A percentile compares a stretch with the other conserved stretches of the same genome.
Conservation (phyloP, 2,797 vertebrate species). For the Eremophila alpestris region DNA sequence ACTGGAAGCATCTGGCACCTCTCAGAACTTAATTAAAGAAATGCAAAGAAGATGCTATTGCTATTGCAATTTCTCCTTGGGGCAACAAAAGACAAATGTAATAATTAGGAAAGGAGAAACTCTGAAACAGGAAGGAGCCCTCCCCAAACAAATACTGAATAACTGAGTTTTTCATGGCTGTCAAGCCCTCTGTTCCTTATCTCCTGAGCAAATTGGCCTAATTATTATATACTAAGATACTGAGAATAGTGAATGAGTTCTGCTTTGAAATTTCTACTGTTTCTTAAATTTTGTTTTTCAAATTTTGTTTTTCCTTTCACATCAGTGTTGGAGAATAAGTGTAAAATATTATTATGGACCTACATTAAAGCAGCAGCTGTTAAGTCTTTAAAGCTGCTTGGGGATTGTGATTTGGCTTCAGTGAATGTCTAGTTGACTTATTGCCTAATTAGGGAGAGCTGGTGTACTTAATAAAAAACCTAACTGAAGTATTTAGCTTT, state of each 20-base stretch:
- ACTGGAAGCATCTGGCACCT: conserved; percentile 30
- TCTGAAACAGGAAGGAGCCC: background rate
- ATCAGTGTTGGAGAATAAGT: background rate
- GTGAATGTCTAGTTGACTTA: background rate
- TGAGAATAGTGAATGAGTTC: background rate
- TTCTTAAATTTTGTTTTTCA: background rate
- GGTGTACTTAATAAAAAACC: background rate
- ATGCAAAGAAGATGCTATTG: conserved; percentile 30
- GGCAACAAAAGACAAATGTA: conserved; percentile 9
- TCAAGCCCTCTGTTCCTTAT: background rate
- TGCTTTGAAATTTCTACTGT: background rate
- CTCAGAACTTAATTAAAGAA: conserved; percentile 55
- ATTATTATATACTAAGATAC: background rate
- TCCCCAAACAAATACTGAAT: background rate
- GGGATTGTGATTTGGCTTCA: background rate
- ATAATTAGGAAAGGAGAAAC: background rate
- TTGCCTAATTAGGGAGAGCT: background rate
- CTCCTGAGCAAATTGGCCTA: background rate
- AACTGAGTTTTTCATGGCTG: background rate
- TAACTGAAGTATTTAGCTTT: background rate
- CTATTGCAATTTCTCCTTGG: conserved; percentile 1
- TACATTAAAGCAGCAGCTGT: background rate
- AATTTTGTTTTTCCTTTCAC: background rate
- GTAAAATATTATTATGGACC: background rate
- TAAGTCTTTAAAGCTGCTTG: background rate